These are phyloP conservation scores for Vireo altiloquus DNA, from an alignment of 2,113 vertebrate species.

Conservation along the genomic window DNA sequence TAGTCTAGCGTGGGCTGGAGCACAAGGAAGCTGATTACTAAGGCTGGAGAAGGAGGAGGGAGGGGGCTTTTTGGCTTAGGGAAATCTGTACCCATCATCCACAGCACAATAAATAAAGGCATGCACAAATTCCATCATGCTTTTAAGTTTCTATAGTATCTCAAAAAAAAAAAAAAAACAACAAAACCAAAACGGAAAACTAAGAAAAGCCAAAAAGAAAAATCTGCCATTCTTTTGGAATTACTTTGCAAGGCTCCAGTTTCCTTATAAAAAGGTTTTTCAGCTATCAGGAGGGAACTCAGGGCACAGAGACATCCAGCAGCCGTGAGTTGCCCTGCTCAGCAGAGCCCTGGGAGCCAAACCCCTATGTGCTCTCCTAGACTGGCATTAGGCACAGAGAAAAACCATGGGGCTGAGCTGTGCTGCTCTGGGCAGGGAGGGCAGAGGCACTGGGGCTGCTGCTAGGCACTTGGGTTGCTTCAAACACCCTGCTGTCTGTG, in stretches of 20 bases:
- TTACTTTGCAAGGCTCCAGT: neutral
- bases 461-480: neutral
- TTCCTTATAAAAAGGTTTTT: neutral
- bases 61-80: conserved; percentile 55
- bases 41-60: conserved; percentile 51
- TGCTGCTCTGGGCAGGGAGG: neutral
- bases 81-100: conserved; percentile 50
- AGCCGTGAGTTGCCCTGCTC: neutral
- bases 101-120: conserved; percentile 52
- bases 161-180: neutral
- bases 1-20: conserved; percentile 52
- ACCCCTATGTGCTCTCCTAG: neutral
- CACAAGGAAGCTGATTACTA: conserved; percentile 55
- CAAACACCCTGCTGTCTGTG: neutral
- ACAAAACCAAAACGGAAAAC: neutral
- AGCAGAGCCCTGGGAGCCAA: fast-evolving
- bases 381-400: neutral
- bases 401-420: fast-evolving
- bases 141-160: conserved; percentile 13
- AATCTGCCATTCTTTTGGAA: neutral
- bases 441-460: neutral
- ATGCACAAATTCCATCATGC: conserved; percentile 14
- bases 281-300: neutral
- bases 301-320: neutral
- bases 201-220: conserved; percentile 8